Evolutionary conservation across 2,113 vertebrate genomes (phyloP).

Genomic region (Poecilia latipinna): DNA sequence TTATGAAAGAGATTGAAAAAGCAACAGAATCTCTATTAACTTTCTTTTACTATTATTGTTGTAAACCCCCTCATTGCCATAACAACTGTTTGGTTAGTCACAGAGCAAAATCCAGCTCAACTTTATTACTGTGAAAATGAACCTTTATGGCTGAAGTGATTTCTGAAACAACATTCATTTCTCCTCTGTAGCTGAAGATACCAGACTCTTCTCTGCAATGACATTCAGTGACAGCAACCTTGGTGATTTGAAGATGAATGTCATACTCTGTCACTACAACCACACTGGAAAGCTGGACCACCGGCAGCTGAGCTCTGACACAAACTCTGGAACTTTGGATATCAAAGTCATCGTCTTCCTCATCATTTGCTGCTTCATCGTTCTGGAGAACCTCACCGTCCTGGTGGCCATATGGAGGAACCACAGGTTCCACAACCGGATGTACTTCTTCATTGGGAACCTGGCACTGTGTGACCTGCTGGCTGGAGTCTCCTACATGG

Average conservation of each 20-base stretch:
- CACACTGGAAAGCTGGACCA: constrained; percentile 88
- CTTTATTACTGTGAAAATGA: not conserved
- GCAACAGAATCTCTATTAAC: not conserved
- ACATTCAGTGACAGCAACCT: constrained; percentile 52
- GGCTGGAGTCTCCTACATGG: constrained; percentile 88
- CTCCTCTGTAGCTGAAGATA: constrained; percentile 24
- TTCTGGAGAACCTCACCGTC: constrained; percentile 94
- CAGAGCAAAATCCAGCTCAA: not conserved
- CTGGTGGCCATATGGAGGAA: constrained; percentile 95
- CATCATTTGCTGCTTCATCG: constrained; percentile 90
- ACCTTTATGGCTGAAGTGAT: not conserved
- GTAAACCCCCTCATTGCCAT: not conserved
- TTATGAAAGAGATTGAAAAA: not conserved
- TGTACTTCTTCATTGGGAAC: constrained; percentile 98
- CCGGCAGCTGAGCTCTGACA: constrained; percentile 58
- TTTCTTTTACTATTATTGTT: not conserved
- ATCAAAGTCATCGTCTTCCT: constrained; percentile 83
- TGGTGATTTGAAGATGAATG: constrained; percentile 66
- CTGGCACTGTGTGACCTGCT: constrained; percentile 95
- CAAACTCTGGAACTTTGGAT: constrained; percentile 59
- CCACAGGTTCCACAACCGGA: constrained; percentile 93
- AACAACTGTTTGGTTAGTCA: not conserved
- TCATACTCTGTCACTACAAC: constrained; percentile 89
- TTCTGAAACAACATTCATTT: not conserved
- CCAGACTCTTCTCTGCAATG: constrained; percentile 35